Percentiles rank a stretch among this genome's conserved stretches.
Evolutionary conservation across 2,888 invertebrate genomes (phyloP).

Genomic region (Pandemis heparana): DNA sequence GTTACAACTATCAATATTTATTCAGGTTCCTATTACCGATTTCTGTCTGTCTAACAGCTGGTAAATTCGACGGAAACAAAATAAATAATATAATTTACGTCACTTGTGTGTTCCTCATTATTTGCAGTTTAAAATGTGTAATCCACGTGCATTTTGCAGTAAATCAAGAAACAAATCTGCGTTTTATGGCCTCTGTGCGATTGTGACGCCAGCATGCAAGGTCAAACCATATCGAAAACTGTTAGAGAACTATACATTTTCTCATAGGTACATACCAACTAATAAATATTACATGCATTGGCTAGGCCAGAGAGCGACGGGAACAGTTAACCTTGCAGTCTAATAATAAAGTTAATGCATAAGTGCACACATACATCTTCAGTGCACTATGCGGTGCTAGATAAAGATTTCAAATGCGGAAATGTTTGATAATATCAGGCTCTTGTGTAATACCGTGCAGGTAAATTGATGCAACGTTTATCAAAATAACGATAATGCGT

Average conservation of each 20-base stretch:
- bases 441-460: slow-evolving; percentile 21
- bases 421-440: slow-evolving; percentile 33
- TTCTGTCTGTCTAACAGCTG: neutral
- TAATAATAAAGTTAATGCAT: slow-evolving; percentile 80
- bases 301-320: slow-evolving; percentile 65
- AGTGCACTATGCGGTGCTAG: slow-evolving; percentile 44
- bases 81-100: neutral
- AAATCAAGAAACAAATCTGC: slow-evolving; percentile 18
- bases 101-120: neutral
- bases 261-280: slow-evolving; percentile 50
- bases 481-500: neutral
- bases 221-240: slow-evolving; percentile 46
- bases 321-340: slow-evolving; percentile 77
- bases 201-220: slow-evolving; percentile 46
- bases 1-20: neutral
- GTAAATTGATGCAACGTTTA: slow-evolving; percentile 23
- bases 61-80: neutral
- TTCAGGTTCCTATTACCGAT: too few relatives aligned
- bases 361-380: slow-evolving; percentile 50
- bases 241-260: slow-evolving; percentile 45
- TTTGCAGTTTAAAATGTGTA: neutral
- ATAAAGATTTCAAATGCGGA: slow-evolving; percentile 57
- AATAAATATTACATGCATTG: slow-evolving; percentile 49
- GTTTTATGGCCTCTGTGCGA: slow-evolving; percentile 24
- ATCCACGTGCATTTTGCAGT: slow-evolving; percentile 11